Evolutionary conservation across 2,113 vertebrate genomes (phyloP), one percentile per base, ranked within the genome.

Genomic region (Nibea albiflora): DNA sequence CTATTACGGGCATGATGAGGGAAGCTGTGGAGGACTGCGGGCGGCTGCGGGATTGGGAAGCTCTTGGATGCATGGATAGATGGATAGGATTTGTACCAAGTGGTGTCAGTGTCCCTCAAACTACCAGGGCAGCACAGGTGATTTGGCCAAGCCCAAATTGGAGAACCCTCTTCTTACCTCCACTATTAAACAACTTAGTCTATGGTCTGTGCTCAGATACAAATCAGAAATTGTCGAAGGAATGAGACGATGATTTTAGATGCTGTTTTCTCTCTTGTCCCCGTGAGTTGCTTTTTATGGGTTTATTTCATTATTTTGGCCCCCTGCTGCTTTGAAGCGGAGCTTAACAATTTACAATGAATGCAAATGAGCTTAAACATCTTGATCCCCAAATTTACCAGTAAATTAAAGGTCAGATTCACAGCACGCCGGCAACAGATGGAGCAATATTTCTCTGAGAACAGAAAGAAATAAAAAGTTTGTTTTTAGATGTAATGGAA

Each of bases 1-100:
- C 76, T 78, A 88, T 91, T 86, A 91, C 12, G 4, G 78, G 63
- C 46, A 75, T 88, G 84, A 90, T 89, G 85, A 91, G 78, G 67
- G 72, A 57, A 71, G 83, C 80, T 60, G 75, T 31, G 28, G 56
- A 76, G 54, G 35, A 66, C 4, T 17, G 42, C 52, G 4, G 22
- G 68, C 39, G 4, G 70, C 67, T 78, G 64, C 56, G 65, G 31
- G 65, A 65, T 49, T 74, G 47, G 52, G 62, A 78, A 52, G 58
- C 68, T 85, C 14, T 20, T 17, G 20, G 66, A 72, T 80, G 52
- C 31, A 84, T 53, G 24, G 28, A 60, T 49, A 14, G 56, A 68
- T 58, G 20, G 46, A 46, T 11, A 68, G 28, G 16, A 35, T 26
- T 39, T 50, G 44, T 17, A 19, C 60, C 20, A 24, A 46, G 22